Base-by-base conservation (phyloP, 2,888 invertebrate species). In the Kryphioiulus occultus region DNA sequence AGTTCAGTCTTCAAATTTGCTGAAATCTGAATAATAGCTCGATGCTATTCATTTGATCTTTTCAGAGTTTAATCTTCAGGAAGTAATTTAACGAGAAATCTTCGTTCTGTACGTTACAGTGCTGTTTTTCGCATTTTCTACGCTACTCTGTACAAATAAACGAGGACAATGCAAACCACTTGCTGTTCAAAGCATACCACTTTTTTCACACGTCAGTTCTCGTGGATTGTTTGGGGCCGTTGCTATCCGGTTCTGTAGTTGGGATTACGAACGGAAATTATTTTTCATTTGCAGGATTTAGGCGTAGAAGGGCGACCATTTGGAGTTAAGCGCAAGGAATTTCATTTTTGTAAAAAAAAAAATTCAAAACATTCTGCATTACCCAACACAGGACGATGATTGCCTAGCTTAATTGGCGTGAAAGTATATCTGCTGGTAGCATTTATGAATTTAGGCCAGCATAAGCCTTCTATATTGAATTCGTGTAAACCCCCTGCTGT, bases 151-250 rank as follows among this genome's bases (percentile, higher is more conserved):
- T 68, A 9, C 53, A 59, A n/a, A 7, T 26, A 68, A 68, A 26
- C 68, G 26, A 26, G 68, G 68, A 68, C 68, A 68, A 68, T 68
- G 26, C 26, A 15, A 68, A 68, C 68, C 26, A 68, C 68, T 10
- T 68, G 22, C 68, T 68, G 68, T 26, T 68, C 26, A 68, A 68
- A 68, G 68, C 68, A 68, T 26, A 68, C 68, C 68, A 68, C 68
- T 68, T 68, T 68, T 68, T 68, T 68, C 68, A 26, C 12, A 26
- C 26, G 26, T 26, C 1, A 68, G 68, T 68, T 68, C 15, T 15
- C 68, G 26, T 68, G 9, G 68, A 68, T 68, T 68, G 68, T 68
- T 68, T 68, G 68, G 68, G 68, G 26, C 68, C 68, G 68, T 26
- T 68, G 68, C 68, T 68, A 68, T 59, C 59, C 59, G 7, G 26